A percentile compares a stretch with the other conserved stretches of the same genome.
These are phyloP conservation scores for Botrylloides violaceus DNA, from an alignment of 23 tunicate genomes.

Conservation along the genomic window DNA sequence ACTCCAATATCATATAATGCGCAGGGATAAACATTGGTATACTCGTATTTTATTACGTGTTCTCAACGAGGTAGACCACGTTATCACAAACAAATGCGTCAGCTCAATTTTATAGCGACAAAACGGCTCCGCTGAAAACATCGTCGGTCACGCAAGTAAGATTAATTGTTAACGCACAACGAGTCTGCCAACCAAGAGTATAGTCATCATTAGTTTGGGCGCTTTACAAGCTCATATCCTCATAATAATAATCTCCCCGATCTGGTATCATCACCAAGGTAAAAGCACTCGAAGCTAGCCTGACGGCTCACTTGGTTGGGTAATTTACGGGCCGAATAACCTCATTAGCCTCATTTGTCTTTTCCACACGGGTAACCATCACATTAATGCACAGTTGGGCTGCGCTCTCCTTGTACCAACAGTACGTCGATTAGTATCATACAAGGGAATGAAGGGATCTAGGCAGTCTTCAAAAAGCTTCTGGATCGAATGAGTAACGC, in stretches of 20 bases:
- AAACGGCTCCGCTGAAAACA: too few species aligned
- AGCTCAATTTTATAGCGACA: not conserved
- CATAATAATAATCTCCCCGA: not conserved
- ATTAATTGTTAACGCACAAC: not conserved
- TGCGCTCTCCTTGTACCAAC: slow-evolving; percentile 12
- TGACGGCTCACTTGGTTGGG: slow-evolving; percentile 8
- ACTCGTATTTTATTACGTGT: too few species aligned
- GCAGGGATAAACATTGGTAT: too few species aligned
- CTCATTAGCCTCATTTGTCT: slow-evolving; percentile 33
- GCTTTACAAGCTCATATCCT: too few species aligned
- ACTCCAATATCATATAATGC: too few species aligned
- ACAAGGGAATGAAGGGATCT: not conserved
- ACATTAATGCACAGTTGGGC: slow-evolving; percentile 17
- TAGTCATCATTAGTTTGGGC: too few species aligned
- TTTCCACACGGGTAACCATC: slow-evolving; percentile 12
- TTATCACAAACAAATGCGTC: not conserved
- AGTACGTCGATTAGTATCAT: not conserved
- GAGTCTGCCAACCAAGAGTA: too few species aligned
- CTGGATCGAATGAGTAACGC: not conserved
- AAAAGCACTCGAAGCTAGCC: not conserved
- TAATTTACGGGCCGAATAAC: slow-evolving; percentile 10
- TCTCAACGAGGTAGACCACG: too few species aligned
- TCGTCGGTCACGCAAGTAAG: not conserved
- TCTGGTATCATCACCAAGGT: not conserved
- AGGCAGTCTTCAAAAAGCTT: not conserved